phyloP scores from a whole-genome alignment of 2,113 vertebrate species.

The Mus spicilegus region DNA sequence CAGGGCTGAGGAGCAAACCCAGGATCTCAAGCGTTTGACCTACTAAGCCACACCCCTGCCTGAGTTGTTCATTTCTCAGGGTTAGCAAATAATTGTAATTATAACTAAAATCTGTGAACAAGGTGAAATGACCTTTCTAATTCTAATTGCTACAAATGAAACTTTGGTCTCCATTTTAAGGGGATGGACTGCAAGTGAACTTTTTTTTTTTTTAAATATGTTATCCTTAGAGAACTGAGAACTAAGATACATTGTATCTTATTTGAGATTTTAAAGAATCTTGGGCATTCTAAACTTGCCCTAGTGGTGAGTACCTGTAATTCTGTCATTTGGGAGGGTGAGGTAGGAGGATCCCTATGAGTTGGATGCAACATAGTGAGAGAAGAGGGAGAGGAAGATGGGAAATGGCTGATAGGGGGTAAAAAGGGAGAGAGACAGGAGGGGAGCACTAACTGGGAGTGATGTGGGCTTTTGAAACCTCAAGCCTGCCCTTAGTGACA shows the following conservation, averaged over 20 bases:
- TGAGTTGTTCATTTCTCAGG: not conserved
- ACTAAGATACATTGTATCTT: not conserved
- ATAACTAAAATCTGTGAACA: not conserved
- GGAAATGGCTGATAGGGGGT: no score
- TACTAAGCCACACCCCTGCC: not conserved
- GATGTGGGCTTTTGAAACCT: not conserved
- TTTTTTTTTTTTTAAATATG: not conserved
- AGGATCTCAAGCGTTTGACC: not conserved
- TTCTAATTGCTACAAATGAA: conserved; percentile 3
- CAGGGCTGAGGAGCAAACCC: not conserved
- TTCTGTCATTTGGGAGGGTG: not conserved
- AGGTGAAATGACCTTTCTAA: not conserved
- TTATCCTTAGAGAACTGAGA: not conserved
- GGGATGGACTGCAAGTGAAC: not conserved
- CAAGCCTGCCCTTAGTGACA: not conserved
- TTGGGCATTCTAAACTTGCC: not conserved
- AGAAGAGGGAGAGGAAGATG: not conserved
- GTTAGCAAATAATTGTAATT: not conserved
- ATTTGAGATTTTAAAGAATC: not conserved
- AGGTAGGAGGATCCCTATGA: not conserved
- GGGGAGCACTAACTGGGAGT: not conserved
- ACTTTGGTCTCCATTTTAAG: conserved; percentile 12
- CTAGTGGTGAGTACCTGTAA: not conserved
- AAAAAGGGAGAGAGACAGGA: not conserved
- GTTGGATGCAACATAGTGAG: not conserved